Conservation (phyloP, 2,113 vertebrate genomes). For the Pelusios castaneus region DNA sequence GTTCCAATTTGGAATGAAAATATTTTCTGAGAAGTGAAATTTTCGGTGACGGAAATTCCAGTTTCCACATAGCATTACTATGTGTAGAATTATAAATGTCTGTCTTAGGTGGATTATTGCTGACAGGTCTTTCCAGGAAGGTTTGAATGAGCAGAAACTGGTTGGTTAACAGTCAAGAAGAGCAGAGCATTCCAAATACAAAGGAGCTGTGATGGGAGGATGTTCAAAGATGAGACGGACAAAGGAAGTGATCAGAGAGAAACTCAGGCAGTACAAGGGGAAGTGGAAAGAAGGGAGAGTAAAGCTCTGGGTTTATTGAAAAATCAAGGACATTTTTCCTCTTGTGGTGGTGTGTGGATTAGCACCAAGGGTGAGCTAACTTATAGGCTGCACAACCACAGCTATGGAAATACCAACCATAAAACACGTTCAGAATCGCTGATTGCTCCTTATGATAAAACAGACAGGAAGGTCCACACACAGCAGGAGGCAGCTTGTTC, state of each 20-base stretch:
- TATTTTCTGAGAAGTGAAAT: neutral
- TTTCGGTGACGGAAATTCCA: neutral
- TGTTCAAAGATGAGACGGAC: neutral
- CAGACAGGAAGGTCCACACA: too few relatives aligned
- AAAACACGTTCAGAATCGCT: neutral
- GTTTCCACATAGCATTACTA: neutral
- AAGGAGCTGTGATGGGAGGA: neutral
- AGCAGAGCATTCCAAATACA: neutral
- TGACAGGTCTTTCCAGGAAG: neutral
- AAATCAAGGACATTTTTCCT: neutral
- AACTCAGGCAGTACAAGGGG: neutral
- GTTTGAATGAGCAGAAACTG: neutral
- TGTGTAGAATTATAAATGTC: neutral
- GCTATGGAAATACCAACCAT: neutral
- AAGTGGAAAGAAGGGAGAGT: neutral
- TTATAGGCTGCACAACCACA: neutral
- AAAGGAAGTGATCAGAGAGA: neutral
- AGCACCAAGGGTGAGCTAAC: neutral
- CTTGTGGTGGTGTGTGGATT: neutral
- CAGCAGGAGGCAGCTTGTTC: neutral
- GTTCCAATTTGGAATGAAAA: neutral
- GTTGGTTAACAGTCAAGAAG: neutral
- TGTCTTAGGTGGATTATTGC: neutral
- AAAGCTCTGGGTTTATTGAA: neutral
- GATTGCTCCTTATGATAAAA: neutral